A percentile compares a stretch with the other conserved stretches of the same genome.
Conservation (phyloP, 92 coral and sea anemone species). For the Porites rus region DNA sequence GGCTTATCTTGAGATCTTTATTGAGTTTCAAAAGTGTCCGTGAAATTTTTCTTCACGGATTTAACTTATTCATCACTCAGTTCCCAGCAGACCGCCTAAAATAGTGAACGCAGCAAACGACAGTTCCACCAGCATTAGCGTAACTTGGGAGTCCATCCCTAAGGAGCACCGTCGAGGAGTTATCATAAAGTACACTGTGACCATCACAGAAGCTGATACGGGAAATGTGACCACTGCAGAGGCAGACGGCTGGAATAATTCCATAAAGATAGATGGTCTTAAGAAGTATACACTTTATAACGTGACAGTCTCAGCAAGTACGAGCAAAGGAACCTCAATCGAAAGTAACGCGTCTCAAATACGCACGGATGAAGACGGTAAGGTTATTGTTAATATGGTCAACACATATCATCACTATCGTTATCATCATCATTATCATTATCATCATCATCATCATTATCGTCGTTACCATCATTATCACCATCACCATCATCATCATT, state of each 20-base stretch:
- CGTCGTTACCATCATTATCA: too few species aligned
- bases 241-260: neutral
- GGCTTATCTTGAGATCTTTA: too few species aligned
- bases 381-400: neutral
- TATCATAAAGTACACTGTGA: neutral
- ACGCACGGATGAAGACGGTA: slow-evolving; percentile 19
- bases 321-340: slow-evolving; percentile 2
- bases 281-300: neutral
- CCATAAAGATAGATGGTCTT: neutral
- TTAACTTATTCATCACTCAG: neutral
- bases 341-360: neutral
- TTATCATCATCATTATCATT: too few species aligned
- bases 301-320: slow-evolving; percentile 13
- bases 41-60: neutral
- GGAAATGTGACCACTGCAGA: neutral
- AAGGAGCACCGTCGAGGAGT: neutral
- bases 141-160: slow-evolving; percentile 18
- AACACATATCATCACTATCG: too few species aligned
- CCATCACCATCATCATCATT: too few species aligned
- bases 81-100: slow-evolving; percentile 10
- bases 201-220: neutral
- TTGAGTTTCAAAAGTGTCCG: neutral
- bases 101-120: neutral
- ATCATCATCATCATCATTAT: too few species aligned
- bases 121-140: slow-evolving; percentile 15